Evolutionary conservation across 2,797 vertebrate genomes (phyloP).

Genomic region (Loris lydekkerianus): DNA sequence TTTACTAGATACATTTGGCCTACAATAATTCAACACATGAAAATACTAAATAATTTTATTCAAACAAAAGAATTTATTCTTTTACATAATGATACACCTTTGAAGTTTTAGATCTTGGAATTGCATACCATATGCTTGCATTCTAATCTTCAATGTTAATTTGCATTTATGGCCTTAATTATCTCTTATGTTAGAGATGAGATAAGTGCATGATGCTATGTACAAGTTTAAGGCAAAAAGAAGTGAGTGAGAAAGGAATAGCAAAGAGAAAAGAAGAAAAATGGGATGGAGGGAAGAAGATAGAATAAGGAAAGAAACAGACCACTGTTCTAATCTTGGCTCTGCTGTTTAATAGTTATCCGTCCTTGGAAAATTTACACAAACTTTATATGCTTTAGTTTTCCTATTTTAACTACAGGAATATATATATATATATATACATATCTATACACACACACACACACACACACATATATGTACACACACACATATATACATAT

Average conservation of each 20-base stretch:
- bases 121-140: background rate
- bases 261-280: slow-evolving; percentile 35
- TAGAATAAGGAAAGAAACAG: background rate
- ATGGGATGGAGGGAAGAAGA: background rate
- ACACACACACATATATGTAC: no score
- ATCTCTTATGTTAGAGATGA: slow-evolving; percentile 8
- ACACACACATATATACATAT: no score
- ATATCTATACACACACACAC: no score
- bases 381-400: slow-evolving; percentile 26
- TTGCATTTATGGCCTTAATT: background rate
- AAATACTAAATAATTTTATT: slow-evolving; percentile 50
- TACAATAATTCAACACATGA: background rate
- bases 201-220: background rate
- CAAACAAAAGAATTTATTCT: slow-evolving; percentile 26
- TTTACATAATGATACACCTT: slow-evolving; percentile 1
- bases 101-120: slow-evolving; percentile 9
- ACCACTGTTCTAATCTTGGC: background rate
- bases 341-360: slow-evolving; percentile 28
- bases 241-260: background rate
- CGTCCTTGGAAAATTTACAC: slow-evolving; percentile 7
- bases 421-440: background rate
- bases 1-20: slow-evolving; percentile 46
- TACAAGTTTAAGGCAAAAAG: slow-evolving; percentile 20
- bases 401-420: background rate
- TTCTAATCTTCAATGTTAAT: slow-evolving; percentile 56